Conservation (phyloP, 2,888 invertebrate genomes). For the Linyphia triangularis region DNA sequence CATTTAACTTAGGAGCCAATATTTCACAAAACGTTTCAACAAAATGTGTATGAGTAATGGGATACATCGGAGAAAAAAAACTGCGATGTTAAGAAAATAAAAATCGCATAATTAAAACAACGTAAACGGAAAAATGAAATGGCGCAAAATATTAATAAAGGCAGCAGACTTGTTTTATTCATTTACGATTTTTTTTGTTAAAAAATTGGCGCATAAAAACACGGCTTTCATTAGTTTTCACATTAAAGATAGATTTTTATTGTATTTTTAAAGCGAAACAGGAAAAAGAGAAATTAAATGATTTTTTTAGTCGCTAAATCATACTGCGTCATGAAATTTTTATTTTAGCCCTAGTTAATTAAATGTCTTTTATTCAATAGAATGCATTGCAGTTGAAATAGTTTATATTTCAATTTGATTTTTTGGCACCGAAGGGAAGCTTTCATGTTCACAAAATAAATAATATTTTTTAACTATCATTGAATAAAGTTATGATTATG, state of each 20-base stretch:
- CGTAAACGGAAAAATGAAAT: constrained; percentile 21
- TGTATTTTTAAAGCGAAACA: not conserved
- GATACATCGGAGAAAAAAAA: constrained; percentile 9
- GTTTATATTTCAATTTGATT: not conserved
- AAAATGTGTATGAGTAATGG: constrained; percentile 24
- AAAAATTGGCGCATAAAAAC: not conserved
- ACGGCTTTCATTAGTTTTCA: not conserved
- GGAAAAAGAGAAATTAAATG: not conserved
- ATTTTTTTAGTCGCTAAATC: not conserved
- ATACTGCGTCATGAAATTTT: not conserved
- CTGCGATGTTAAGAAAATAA: not conserved
- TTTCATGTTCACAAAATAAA: no score
- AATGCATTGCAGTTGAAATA: not conserved
- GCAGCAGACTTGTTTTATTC: not conserved
- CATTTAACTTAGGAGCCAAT: constrained; percentile 15
- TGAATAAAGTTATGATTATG: no score
- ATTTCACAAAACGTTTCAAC: constrained; percentile 13
- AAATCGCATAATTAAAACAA: constrained; percentile 9
- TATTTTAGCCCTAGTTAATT: not conserved
- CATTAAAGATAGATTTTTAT: not conserved
- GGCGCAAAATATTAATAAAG: constrained; percentile 32
- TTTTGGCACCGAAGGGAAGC: no score
- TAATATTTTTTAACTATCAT: no score
- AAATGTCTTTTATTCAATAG: not conserved
- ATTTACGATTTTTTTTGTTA: constrained; percentile 78